phyloP scores from a whole-genome alignment of 2,797 vertebrate species.

The Chrysocyon brachyurus region DNA sequence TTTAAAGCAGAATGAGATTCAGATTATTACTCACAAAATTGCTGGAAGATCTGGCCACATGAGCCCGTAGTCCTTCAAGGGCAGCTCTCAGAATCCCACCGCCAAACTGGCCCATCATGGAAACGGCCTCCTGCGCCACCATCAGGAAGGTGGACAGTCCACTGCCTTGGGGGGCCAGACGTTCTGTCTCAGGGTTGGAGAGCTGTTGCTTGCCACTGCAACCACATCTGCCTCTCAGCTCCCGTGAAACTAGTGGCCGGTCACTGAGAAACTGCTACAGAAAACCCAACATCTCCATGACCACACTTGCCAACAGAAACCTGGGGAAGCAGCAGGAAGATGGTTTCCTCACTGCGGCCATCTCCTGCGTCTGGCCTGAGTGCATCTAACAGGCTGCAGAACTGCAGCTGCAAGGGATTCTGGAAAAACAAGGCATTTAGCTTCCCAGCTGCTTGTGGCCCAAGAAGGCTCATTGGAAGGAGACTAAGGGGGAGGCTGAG shows the following conservation, averaged over 20 bases:
- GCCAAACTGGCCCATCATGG: fast-evolving
- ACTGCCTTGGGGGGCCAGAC: not conserved
- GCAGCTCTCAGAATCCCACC: not conserved
- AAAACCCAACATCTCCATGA: not conserved
- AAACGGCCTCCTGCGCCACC: not conserved
- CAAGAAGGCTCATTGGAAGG: not conserved
- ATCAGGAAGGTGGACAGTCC: not conserved
- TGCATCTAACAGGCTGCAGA: not conserved
- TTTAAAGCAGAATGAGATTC: not conserved
- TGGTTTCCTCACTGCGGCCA: not conserved
- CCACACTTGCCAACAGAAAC: not conserved
- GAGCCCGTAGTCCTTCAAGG: not conserved
- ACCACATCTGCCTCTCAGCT: not conserved
- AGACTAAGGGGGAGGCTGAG: not conserved
- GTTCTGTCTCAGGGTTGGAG: not conserved
- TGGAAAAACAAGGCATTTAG: not conserved
- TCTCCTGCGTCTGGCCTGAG: not conserved
- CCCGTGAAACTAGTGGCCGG: not conserved
- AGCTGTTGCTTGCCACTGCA: not conserved
- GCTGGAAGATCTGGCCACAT: not conserved
- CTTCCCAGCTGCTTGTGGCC: not conserved
- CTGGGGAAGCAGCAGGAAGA: not conserved
- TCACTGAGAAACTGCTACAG: not conserved
- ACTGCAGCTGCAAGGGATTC: constrained; percentile 27
- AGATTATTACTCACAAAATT: not conserved